These are phyloP conservation scores for Ctenopoma kingsleyae DNA, from an alignment of 2,797 vertebrate species.

Conservation along the genomic window DNA sequence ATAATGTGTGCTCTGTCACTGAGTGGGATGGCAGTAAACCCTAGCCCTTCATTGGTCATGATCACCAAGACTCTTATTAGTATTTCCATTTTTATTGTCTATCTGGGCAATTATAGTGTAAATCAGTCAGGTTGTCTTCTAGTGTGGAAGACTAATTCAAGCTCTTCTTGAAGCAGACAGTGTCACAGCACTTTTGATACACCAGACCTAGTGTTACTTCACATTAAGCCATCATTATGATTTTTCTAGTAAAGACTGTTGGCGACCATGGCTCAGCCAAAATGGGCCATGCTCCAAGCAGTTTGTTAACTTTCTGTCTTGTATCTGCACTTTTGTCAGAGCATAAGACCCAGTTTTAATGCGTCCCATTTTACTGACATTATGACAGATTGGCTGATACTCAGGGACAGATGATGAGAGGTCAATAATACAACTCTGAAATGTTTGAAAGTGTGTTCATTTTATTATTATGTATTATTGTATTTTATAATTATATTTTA, in stretches of 20 bases:
- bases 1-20: not conserved
- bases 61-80: not conserved
- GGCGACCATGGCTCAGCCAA: not conserved
- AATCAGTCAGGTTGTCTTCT: not conserved
- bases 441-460: not conserved
- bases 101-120: constrained; percentile 3
- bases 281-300: not conserved
- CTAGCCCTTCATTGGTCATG: not conserved
- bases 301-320: not conserved
- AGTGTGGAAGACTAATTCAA: not conserved
- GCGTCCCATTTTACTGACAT: constrained; percentile 27
- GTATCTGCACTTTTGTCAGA: not conserved
- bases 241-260: not conserved
- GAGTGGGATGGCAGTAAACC: not conserved
- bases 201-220: not conserved
- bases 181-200: not conserved
- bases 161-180: constrained; percentile 20
- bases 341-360: not conserved
- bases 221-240: no score
- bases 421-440: constrained; percentile 12
- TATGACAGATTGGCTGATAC: constrained; percentile 10
- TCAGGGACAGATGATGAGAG: constrained; percentile 4
- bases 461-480: not conserved
- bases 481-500: not conserved
- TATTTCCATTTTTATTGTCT: constrained; percentile 11